phyloP scores from a whole-genome alignment of 2,113 vertebrate genomes.

The Melierax canorus region DNA sequence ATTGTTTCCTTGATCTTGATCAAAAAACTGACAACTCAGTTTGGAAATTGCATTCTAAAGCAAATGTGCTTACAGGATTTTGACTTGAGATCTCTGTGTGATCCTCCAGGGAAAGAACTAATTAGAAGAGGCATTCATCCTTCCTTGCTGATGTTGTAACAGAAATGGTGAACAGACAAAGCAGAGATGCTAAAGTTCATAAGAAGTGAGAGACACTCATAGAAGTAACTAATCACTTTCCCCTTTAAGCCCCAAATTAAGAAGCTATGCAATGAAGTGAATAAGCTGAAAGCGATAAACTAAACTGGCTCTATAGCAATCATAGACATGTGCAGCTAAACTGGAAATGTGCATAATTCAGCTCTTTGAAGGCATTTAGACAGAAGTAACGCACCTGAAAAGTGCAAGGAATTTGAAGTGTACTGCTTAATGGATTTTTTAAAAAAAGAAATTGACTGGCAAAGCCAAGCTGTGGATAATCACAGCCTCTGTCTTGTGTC shows the following conservation, averaged over 20 bases:
- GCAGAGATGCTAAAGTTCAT: background rate
- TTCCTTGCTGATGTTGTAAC: background rate
- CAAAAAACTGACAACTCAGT: background rate
- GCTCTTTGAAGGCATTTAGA: background rate
- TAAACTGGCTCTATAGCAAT: background rate
- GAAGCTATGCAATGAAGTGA: background rate
- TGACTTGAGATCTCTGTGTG: background rate
- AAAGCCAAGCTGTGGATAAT: background rate
- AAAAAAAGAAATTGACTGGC: background rate
- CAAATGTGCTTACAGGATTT: background rate
- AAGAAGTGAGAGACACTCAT: rapidly evolving
- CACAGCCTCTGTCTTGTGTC: background rate
- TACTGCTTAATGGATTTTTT: background rate
- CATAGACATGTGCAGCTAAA: background rate
- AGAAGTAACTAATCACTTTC: background rate
- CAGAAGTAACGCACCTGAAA: background rate
- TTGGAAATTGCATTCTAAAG: background rate
- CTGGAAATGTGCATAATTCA: background rate
- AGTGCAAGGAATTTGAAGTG: background rate
- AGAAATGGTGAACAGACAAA: background rate
- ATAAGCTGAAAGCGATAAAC: background rate
- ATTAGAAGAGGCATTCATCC: background rate
- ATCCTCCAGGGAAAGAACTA: background rate
- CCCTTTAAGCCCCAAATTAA: background rate
- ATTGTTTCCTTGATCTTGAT: background rate